Evolutionary conservation across 2,797 vertebrate species (phyloP).

Genomic region (Avahi laniger): DNA sequence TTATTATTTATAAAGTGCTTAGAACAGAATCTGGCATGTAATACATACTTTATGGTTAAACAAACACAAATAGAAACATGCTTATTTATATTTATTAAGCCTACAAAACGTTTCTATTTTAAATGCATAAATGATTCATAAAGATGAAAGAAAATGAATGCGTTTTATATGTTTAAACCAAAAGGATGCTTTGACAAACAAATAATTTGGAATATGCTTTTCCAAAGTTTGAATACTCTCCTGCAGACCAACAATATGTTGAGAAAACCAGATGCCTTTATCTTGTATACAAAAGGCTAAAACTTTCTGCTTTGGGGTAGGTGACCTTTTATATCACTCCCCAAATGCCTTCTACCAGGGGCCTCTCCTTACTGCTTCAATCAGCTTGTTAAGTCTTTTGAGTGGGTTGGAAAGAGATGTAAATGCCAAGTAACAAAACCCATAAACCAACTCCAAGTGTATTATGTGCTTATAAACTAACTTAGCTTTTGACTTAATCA

Average conservation of each 20-base stretch:
- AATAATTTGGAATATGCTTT: background rate
- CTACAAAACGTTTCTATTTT: slow-evolving; percentile 40
- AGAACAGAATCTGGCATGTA: background rate
- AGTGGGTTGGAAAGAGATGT: slow-evolving; percentile 1
- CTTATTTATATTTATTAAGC: slow-evolving; percentile 45
- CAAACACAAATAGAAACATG: background rate
- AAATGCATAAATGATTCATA: slow-evolving; percentile 17
- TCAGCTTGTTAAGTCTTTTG: slow-evolving; percentile 8
- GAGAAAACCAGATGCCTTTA: slow-evolving; percentile 17
- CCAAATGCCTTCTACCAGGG: background rate
- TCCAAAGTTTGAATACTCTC: slow-evolving; percentile 12
- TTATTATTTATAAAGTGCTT: slow-evolving; percentile 34
- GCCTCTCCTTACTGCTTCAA: background rate
- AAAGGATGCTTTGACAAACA: background rate
- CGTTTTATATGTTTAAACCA: background rate
- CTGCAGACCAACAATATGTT: background rate
- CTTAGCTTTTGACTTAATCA: slow-evolving; percentile 54
- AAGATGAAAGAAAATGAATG: slow-evolving; percentile 40
- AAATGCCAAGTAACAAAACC: slow-evolving; percentile 53
- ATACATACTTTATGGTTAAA: background rate
- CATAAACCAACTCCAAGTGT: slow-evolving; percentile 8
- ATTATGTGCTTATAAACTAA: slow-evolving; percentile 44
- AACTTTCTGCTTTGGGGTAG: background rate
- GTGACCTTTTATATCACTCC: background rate
- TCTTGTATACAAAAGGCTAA: slow-evolving; percentile 26